Evolutionary conservation across 1,140 invertebrate genomes (phyloP).

Genomic region (Drosophila elegans): DNA sequence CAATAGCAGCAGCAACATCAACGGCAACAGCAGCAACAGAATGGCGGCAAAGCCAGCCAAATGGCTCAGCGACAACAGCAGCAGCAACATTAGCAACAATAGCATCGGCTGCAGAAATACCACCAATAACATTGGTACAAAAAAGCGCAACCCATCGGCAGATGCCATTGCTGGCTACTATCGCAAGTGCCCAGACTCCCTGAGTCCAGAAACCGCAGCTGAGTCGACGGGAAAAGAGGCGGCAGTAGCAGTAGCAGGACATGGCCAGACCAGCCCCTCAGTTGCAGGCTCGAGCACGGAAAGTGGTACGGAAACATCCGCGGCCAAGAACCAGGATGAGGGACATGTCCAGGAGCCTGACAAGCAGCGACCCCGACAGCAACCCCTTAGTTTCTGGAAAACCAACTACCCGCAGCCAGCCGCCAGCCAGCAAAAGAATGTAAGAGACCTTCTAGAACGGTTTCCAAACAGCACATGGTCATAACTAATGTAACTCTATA

Average conservation of each 20-base stretch:
- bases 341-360: constrained; percentile 15
- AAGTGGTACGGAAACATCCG: not conserved
- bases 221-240: constrained; percentile 1
- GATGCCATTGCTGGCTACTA: constrained; percentile 47
- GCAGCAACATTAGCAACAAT: constrained; percentile 2
- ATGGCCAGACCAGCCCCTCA: not conserved
- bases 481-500: no score
- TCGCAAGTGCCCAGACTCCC: constrained; percentile 47
- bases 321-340: not conserved
- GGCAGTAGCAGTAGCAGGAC: not conserved
- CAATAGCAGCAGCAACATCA: constrained; percentile 35
- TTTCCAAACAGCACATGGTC: no score
- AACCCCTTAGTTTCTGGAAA: constrained; percentile 68
- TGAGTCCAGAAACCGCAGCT: constrained; percentile 2
- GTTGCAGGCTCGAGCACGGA: not conserved
- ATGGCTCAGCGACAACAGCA: constrained; percentile 18
- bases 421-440: constrained; percentile 61
- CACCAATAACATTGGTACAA: not conserved
- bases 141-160: constrained; percentile 51
- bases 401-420: constrained; percentile 58
- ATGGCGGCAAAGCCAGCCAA: constrained; percentile 27
- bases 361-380: constrained; percentile 42
- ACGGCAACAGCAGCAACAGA: constrained; percentile 13
- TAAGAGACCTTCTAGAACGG: constrained; percentile 12
- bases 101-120: constrained; percentile 19